These are phyloP conservation scores for Bos indicus DNA, from an alignment of 2,113 vertebrate genomes.

Conservation along the genomic window DNA sequence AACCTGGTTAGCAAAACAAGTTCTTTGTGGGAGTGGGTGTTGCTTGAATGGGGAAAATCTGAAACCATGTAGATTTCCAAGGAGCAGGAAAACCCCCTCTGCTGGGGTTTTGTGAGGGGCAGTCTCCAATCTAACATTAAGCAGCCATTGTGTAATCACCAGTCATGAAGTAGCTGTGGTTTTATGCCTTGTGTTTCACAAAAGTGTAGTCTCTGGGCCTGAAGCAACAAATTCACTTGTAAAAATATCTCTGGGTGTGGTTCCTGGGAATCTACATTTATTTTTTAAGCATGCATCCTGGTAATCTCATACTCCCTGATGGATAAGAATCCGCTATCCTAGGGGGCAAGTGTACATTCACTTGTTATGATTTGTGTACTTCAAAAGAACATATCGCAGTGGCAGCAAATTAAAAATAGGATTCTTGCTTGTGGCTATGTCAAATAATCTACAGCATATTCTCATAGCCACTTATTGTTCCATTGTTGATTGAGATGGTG, in stretches of 20 bases:
- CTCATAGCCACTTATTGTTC: background rate
- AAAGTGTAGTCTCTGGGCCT: background rate
- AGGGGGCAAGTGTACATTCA: background rate
- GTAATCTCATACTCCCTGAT: background rate
- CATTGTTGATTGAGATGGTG: background rate
- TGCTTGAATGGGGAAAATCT: slow-evolving; percentile 2
- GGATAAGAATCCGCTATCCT: background rate
- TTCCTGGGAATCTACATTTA: background rate
- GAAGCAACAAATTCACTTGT: background rate
- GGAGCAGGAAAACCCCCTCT: background rate
- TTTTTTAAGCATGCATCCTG: background rate
- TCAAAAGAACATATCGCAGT: background rate
- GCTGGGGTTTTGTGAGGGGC: background rate
- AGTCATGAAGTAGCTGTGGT: background rate
- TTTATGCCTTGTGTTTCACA: background rate
- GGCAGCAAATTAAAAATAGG: background rate
- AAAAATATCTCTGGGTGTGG: background rate
- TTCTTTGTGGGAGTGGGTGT: background rate
- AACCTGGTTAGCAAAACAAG: background rate
- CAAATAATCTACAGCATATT: background rate
- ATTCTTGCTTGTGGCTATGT: background rate
- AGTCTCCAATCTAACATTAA: background rate
- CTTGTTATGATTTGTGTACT: background rate
- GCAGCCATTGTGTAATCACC: background rate
- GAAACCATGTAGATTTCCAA: background rate